phyloP scores from a whole-genome alignment of 2,797 vertebrate species.

The Pogoniulus pusillus region DNA sequence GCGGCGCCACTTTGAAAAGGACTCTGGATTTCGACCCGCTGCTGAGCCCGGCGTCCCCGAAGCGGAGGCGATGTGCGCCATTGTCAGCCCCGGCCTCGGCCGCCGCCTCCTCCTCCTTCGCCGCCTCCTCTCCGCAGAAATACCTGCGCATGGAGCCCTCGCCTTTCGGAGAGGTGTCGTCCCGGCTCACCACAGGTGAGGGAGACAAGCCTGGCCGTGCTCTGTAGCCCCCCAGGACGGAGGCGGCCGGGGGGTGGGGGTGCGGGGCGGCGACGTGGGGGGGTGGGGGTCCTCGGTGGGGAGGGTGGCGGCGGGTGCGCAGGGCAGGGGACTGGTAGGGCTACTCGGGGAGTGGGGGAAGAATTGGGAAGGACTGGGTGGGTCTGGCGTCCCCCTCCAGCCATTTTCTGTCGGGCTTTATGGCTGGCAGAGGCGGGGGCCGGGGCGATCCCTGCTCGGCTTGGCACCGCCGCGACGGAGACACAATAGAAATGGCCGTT shows the following conservation, averaged over 20 bases:
- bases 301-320: neutral
- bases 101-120: slow-evolving; percentile 66
- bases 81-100: slow-evolving; percentile 84
- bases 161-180: slow-evolving; percentile 91
- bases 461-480: neutral
- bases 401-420: neutral
- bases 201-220: neutral
- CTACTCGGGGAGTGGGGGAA: neutral
- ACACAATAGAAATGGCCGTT: slow-evolving; percentile 70
- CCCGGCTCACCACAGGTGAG: slow-evolving; percentile 90
- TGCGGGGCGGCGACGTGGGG: no score
- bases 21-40: slow-evolving; percentile 94
- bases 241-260: no score
- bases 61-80: slow-evolving; percentile 88
- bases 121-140: slow-evolving; percentile 87
- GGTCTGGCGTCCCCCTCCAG: neutral
- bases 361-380: neutral
- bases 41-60: slow-evolving; percentile 88
- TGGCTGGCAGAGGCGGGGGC: neutral
- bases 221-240: neutral
- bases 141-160: slow-evolving; percentile 93
- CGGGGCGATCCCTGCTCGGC: neutral
- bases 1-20: slow-evolving; percentile 93
- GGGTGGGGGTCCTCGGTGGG: neutral
- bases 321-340: neutral